A percentile compares a stretch with the other conserved stretches of the same genome.
phyloP scores from a whole-genome alignment of 2,113 vertebrate species.

The Sus scrofa region DNA sequence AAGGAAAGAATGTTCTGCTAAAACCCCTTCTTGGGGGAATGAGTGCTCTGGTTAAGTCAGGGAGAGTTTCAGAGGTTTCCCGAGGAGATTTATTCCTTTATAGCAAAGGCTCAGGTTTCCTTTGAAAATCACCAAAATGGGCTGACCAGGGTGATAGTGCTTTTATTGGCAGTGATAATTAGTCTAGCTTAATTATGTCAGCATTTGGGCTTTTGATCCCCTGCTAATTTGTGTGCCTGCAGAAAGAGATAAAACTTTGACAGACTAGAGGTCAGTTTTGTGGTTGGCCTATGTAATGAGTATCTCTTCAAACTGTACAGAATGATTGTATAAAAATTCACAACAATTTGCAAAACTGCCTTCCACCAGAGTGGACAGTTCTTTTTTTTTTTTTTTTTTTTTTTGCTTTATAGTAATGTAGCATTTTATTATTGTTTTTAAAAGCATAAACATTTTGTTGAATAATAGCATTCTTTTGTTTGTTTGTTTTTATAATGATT shows the following conservation, averaged over 20 bases:
- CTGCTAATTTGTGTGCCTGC: conserved; percentile 56
- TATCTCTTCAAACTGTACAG: not conserved
- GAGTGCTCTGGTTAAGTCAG: conserved; percentile 27
- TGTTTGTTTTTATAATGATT: too few species aligned
- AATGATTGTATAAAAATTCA: not conserved
- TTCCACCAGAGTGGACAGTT: not conserved
- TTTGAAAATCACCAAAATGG: conserved; percentile 48
- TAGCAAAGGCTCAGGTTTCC: conserved; percentile 24
- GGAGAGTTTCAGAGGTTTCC: conserved; percentile 43
- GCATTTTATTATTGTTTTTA: too few species aligned
- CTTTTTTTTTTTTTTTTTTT: too few species aligned
- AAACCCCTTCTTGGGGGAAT: conserved; percentile 26
- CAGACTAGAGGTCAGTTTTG: conserved; percentile 18
- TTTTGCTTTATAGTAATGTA: too few species aligned
- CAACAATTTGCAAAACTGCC: not conserved
- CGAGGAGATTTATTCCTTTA: conserved; percentile 2
- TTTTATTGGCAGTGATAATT: conserved; percentile 67
- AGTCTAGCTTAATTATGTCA: conserved; percentile 5
- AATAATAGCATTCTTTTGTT: too few species aligned
- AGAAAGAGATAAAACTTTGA: conserved; percentile 52
- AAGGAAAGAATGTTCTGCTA: conserved; percentile 59
- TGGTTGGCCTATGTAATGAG: not conserved
- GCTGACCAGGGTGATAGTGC: not conserved
- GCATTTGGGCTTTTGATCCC: conserved; percentile 63
- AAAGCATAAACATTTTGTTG: too few species aligned